Base-by-base conservation (phyloP, 2,113 vertebrate genomes). In the Crotalus viridis region DNA sequence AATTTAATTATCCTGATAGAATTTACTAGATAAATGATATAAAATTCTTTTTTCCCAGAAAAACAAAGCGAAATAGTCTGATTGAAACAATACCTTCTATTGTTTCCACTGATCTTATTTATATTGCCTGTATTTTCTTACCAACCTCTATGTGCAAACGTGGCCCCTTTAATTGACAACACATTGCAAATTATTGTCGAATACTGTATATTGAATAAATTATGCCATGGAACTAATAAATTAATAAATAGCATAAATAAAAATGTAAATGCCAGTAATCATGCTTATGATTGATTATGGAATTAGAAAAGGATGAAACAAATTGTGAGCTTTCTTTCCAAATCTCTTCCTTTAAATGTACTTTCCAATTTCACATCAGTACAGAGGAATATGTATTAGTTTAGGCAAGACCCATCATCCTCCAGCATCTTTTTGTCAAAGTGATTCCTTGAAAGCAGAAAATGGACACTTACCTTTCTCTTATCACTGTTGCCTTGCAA, bases 11-110 rank as follows among this genome's bases (percentile, higher is more conserved):
- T 87, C 91, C 93, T 52, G 33, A 55, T 0, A 7, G 88, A 64
- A 93, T 86, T 26, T 57, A 88, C 61, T 91, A 81, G 69, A 93
- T 87, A 52, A 91, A 52, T 59, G 85, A 93, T n/a, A 22, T 91
- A 92, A 92, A 90, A 88, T 87, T 26, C 26, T 54, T 89, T 88
- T 51, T 64, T n/a, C 51, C 69, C 86, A 90, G 89, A 91, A 94
- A 91, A 94, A 0, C 2, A 48, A 51, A 85, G 54, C 92, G 21
- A 94, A 48, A 88, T 56, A 56, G 81, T 89, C 64, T 64, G 56
- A 85, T 39, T 91, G 86, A 64, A 46, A 43, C 85, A 91, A 88
- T 43, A 12, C 3, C 28, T 61, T 89, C 33, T n/a, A 1, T 87
- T 91, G 13, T 87, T 69, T 89, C 43, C 33, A 89, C 90, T 61